Base-by-base conservation (phyloP, 1,140 invertebrate species). In the Musca vetustissima region DNA sequence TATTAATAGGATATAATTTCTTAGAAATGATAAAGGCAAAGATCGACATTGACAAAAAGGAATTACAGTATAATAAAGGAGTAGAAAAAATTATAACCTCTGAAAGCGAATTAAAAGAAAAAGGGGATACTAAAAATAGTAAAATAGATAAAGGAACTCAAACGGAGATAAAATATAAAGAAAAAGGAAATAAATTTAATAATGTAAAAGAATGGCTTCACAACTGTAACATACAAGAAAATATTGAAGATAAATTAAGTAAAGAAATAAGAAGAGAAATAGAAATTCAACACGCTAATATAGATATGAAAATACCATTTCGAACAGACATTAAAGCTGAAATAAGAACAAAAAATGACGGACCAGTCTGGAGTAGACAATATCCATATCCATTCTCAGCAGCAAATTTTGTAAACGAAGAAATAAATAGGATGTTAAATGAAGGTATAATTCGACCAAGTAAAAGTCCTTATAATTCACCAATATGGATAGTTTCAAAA, bases 401-500 rank as follows among this genome's bases (percentile, higher is more conserved):
- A 36, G 55, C 32, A 7, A 28, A 52, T 15, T 67, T 67, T 21
- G 32, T 67, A 53, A 67, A 67, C 32, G 21, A 55, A n/a, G 66
- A 67, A 67, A 67, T 67, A 43, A 25, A 57, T 4, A 67, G 47
- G 47, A 25, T 57, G 25, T 57, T 57, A 57, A 15, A 67, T 43
- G 36, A 67, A n/a, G 19, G 32, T 14, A 67, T 67, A 43, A 67
- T 67, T 22, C 50, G 53, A 21, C 66, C 32, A 11, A 67, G 66
- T 19, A 67, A 67, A 67, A 67, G 52, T 43, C 32, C 52, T 22
- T 57, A 67, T 19, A 67, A 67, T 32, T 68, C 66, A n/a, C 53
- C 66, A 15, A 25, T 68, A 47, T 68, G 66, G 66, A 19, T 48
- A 28, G 55, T 68, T 14, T 21, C 64, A 50, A 70, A 70, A 50